These are phyloP conservation scores for Rhyacophila evoluta DNA, from an alignment of 2,888 invertebrate species.

Conservation along the genomic window DNA sequence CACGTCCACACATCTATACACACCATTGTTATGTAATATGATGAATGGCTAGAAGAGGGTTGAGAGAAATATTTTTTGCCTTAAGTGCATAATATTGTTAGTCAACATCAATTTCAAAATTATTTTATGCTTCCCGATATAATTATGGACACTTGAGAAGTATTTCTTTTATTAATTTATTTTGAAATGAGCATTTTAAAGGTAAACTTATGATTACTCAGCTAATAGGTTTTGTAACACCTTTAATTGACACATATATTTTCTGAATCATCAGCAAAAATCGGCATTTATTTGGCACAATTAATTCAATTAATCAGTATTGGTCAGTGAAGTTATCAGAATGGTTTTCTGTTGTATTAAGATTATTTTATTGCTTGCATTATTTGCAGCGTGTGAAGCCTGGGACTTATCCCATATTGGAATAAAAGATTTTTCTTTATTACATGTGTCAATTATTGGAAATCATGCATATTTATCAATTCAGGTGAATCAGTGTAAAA, in stretches of 20 bases:
- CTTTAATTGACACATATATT: not conserved
- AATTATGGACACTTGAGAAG: too few relatives aligned
- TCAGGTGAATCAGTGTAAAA: constrained; percentile 7
- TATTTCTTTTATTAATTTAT: too few relatives aligned
- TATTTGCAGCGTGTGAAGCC: constrained; percentile 9
- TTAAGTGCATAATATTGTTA: too few relatives aligned
- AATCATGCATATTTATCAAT: constrained; percentile 63
- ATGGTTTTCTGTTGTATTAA: not conserved
- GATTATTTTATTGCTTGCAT: not conserved
- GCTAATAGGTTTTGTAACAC: not conserved
- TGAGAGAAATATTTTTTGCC: too few relatives aligned
- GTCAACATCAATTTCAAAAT: too few relatives aligned
- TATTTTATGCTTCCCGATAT: too few relatives aligned
- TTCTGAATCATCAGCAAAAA: not conserved
- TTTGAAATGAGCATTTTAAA: too few relatives aligned
- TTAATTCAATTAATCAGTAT: not conserved
- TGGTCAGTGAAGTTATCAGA: not conserved
- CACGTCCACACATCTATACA: too few relatives aligned
- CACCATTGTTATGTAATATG: too few relatives aligned
- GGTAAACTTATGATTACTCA: not conserved
- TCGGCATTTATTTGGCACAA: not conserved
- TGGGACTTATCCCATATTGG: constrained; percentile 57
- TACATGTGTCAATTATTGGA: constrained; percentile 61
- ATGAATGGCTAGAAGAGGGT: too few relatives aligned
- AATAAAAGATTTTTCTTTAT: constrained; percentile 58